phyloP scores from a whole-genome alignment of 2,797 vertebrate species.

The Anomalospiza imberbis region DNA sequence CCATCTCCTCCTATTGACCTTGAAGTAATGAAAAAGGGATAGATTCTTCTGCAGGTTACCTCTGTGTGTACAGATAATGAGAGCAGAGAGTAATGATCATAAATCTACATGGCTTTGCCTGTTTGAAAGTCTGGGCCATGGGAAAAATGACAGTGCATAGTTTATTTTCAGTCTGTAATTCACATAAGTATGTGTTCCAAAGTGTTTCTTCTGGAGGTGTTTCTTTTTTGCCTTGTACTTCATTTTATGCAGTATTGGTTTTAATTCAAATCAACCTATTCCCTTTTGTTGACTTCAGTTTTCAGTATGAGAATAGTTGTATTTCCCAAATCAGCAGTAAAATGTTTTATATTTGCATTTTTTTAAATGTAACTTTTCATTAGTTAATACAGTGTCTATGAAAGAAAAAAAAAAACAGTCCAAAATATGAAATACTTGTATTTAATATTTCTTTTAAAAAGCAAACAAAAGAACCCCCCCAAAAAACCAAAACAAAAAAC shows the following conservation, averaged over 20 bases:
- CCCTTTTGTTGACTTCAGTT: neutral
- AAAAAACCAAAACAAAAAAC: neutral
- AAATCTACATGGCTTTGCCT: neutral
- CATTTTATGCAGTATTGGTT: neutral
- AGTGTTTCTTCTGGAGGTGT: neutral
- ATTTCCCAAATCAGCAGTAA: neutral
- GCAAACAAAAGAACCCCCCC: too few species aligned
- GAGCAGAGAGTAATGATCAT: neutral
- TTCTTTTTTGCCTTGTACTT: neutral
- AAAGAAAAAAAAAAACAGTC: neutral
- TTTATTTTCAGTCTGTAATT: neutral
- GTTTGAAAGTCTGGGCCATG: neutral
- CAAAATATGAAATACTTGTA: neutral
- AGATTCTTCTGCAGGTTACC: neutral
- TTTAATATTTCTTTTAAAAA: neutral
- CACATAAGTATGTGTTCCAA: neutral
- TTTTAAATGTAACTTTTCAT: neutral
- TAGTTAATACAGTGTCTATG: neutral
- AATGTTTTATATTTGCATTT: neutral
- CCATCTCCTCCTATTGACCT: conserved; percentile 3
- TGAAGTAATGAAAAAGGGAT: neutral
- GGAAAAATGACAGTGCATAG: neutral
- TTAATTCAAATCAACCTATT: conserved; percentile 16
- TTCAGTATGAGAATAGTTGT: neutral
- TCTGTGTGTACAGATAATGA: neutral